Evolutionary conservation across 2,797 vertebrate species (phyloP), one percentile per base, ranked within the genome.

Genomic region (Discoglossus pictus): DNA sequence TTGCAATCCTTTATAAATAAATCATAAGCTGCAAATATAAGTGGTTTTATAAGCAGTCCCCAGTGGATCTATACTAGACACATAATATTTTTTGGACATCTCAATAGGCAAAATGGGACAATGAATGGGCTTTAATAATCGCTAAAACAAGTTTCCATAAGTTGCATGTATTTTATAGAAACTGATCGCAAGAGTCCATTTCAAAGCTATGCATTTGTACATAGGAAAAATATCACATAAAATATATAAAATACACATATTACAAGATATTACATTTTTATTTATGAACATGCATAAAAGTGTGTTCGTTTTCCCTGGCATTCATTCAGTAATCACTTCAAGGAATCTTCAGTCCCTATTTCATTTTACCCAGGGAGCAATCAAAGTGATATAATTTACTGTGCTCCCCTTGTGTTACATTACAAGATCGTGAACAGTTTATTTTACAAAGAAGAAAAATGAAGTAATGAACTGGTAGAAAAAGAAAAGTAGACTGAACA

Each of bases 281-380:
- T 62, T 16, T 51, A 51, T 39, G 34, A 61, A 20, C 9, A 21
- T 23, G 18, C 12, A 59, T 40, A 59, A 59, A 44, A 42, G 10
- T 2, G 11, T 36, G 15, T 3, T 21, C 8, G 8, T 13, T 53
- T 21, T 12, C 11, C 15, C 13, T 20, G 13, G 17, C 11, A 34
- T n/a, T 2, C 18, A 24, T 27, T 20, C 20, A 13, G 8, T 8
- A 23, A 11, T 2, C 20, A 2, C 7, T 55, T 24, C 27, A 36
- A 39, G 7, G 6, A 7, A 21, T 7, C n/a, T 12, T 6, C 10
- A 1, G 6, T 17, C 7, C 40, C 9, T 7, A 21, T 16, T 36
- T 62, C 74, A 65, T 69, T 66, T 65, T 74, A 59, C 75, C 48
- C 25, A 60, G 73, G 74, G 62, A 81, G 47, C 71, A 79, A 80